Conservation (phyloP, 2,113 vertebrate genomes). For the Arizona elegans region DNA sequence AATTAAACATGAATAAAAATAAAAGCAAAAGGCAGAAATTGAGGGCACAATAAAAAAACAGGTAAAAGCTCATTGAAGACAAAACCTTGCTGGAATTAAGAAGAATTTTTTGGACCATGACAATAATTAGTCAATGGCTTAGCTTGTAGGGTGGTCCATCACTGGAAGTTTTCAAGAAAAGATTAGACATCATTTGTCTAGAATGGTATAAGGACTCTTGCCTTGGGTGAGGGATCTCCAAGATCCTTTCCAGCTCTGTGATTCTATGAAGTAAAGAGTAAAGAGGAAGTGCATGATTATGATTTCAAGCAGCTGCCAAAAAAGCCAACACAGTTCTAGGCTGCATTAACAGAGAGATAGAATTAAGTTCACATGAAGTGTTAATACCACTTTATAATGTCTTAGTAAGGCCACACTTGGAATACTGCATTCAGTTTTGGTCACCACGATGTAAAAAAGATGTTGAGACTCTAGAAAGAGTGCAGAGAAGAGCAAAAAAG, state of each 20-base stretch:
- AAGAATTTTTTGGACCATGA: neutral
- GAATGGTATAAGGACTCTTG: neutral
- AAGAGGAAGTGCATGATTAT: neutral
- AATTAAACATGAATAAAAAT: neutral
- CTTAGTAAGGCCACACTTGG: too few species aligned
- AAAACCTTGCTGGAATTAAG: neutral
- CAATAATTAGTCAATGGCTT: neutral
- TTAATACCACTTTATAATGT: too few species aligned
- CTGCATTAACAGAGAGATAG: too few species aligned
- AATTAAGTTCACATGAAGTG: too few species aligned
- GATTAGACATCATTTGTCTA: neutral
- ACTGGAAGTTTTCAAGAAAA: neutral
- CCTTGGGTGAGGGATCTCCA: neutral
- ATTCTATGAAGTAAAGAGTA: neutral
- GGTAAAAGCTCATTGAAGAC: neutral
- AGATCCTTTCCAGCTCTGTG: neutral
- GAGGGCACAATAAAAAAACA: neutral
- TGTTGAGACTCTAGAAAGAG: too few species aligned
- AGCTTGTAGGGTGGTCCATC: neutral
- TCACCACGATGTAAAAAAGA: too few species aligned
- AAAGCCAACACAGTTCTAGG: too few species aligned
- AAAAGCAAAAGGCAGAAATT: neutral
- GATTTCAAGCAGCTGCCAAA: too few species aligned
- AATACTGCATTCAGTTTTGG: too few species aligned
- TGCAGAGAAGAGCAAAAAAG: too few species aligned